Conservation (phyloP, 2,113 vertebrate genomes). For the Albula goreensis region DNA sequence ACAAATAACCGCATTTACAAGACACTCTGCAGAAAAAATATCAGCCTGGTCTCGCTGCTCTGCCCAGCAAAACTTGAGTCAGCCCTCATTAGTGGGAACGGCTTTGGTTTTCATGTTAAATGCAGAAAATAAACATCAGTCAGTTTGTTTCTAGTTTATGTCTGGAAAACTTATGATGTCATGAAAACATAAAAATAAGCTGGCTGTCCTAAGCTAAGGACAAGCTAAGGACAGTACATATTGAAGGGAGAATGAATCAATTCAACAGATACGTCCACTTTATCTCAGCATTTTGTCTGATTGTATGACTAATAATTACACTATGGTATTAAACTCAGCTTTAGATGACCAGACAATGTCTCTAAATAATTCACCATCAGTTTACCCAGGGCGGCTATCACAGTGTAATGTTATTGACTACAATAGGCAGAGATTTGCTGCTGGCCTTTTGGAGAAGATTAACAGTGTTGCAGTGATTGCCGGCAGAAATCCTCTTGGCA, state of each 20-base stretch:
- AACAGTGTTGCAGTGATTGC: not conserved
- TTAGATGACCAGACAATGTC: not conserved
- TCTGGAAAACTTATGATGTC: not conserved
- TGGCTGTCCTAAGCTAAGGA: not conserved
- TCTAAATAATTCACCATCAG: not conserved
- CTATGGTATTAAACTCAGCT: not conserved
- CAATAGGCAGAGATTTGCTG: not conserved
- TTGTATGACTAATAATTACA: not conserved
- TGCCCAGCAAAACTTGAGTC: not conserved
- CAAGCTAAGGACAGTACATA: not conserved
- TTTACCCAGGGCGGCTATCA: not conserved
- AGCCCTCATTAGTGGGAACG: not conserved
- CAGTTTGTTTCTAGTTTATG: not conserved
- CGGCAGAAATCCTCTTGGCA: not conserved
- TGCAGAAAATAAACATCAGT: not conserved
- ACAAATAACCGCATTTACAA: slow-evolving; percentile 15
- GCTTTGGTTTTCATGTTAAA: not conserved
- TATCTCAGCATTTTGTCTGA: not conserved
- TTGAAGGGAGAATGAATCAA: not conserved
- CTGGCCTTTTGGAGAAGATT: not conserved
- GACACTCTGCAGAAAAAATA: not conserved
- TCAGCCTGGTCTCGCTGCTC: not conserved
- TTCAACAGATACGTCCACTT: not conserved
- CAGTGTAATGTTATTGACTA: not conserved
- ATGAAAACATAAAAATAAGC: not conserved